These are phyloP conservation scores for Volucella inanis DNA, from an alignment of 2,888 invertebrate genomes.

Conservation along the genomic window DNA sequence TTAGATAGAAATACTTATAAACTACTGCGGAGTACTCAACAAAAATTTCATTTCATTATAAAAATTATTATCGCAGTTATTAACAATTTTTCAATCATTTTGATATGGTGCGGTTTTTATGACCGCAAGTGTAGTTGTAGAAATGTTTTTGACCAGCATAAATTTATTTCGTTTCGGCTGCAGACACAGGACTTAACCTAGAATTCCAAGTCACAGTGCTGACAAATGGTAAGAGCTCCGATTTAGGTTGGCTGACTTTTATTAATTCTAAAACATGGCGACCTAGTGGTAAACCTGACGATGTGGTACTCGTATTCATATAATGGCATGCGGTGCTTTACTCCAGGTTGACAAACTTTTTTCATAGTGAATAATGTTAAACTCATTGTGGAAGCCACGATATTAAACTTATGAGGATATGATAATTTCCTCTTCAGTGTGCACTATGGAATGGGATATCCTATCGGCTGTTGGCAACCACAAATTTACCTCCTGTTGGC, in stretches of 20 bases:
- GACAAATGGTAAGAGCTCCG: constrained; percentile 42
- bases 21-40: too few relatives aligned
- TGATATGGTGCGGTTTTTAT: too few relatives aligned
- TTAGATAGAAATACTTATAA: too few relatives aligned
- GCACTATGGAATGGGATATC: constrained; percentile 13
- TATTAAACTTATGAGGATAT: constrained; percentile 40
- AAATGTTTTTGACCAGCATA: constrained; percentile 18
- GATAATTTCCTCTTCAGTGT: constrained; percentile 19
- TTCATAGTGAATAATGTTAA: constrained; percentile 60
- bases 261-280: constrained; percentile 11
- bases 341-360: constrained; percentile 40
- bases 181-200: constrained; percentile 47
- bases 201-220: constrained; percentile 43
- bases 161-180: constrained; percentile 11
- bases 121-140: too few relatives aligned
- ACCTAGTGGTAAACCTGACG: constrained; percentile 2
- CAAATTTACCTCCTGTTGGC: constrained; percentile 22
- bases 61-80: too few relatives aligned
- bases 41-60: too few relatives aligned
- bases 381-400: constrained; percentile 26
- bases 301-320: not conserved
- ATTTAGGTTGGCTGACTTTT: constrained; percentile 22
- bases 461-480: constrained; percentile 19
- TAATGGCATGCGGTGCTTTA: constrained; percentile 29
- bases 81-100: too few relatives aligned